Evolutionary conservation across 2,888 invertebrate genomes (phyloP).

Genomic region (Stegophylla sp.): DNA sequence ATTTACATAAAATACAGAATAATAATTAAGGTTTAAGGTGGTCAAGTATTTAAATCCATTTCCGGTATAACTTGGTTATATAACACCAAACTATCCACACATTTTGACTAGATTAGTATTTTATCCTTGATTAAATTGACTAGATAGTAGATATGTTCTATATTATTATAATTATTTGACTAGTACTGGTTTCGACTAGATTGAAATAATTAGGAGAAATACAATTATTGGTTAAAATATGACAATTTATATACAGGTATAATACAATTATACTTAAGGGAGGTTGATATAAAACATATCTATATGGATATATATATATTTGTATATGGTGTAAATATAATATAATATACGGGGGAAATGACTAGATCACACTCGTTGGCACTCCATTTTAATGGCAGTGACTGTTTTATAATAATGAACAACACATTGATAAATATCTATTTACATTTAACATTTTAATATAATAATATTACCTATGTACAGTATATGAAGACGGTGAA

Average conservation of each 20-base stretch:
- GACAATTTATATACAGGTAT: background rate
- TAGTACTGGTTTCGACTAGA: background rate
- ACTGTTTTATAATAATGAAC: background rate
- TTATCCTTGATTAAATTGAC: background rate
- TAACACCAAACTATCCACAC: too few relatives aligned
- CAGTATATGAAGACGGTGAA: too few relatives aligned
- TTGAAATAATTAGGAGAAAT: background rate
- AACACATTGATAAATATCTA: background rate
- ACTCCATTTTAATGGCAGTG: background rate
- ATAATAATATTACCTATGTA: too few relatives aligned
- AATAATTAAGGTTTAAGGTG: too few relatives aligned
- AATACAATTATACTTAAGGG: background rate
- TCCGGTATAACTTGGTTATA: too few relatives aligned
- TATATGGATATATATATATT: background rate
- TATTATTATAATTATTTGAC: background rate
- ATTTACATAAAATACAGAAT: too few relatives aligned
- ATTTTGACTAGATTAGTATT: background rate
- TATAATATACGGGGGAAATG: conserved; percentile 6
- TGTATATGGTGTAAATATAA: background rate
- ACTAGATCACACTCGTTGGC: conserved; percentile 48
- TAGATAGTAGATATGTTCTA: background rate
- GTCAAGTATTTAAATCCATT: too few relatives aligned
- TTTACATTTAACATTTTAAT: background rate
- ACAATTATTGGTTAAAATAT: background rate
- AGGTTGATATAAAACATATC: background rate